phyloP scores from a whole-genome alignment of 1,140 invertebrate species.

The Bombyx mandarina region DNA sequence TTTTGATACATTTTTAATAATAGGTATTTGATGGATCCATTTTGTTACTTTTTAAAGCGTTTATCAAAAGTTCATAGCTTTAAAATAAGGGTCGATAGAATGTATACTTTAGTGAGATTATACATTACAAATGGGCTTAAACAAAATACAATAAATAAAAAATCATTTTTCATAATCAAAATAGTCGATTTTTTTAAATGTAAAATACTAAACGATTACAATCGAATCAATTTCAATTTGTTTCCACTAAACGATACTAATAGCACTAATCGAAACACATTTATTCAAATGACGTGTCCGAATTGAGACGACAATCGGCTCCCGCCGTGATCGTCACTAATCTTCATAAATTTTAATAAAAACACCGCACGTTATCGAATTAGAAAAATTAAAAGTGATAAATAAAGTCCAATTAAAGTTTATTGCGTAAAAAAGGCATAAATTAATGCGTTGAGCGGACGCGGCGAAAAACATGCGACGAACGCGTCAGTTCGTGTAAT shows the following conservation, averaged over 20 bases:
- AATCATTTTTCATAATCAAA: neutral
- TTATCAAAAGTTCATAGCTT: no score
- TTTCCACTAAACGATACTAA: slow-evolving; percentile 8
- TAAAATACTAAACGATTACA: neutral
- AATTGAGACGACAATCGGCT: slow-evolving; percentile 47
- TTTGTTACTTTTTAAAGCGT: no score
- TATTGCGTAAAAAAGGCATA: slow-evolving; percentile 71
- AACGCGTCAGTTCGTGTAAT: slow-evolving; percentile 34
- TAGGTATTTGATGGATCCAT: no score
- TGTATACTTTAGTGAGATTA: no score
- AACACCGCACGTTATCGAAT: slow-evolving; percentile 54
- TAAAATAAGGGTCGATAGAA: no score
- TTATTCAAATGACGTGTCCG: slow-evolving; percentile 53
- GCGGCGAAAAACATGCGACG: slow-evolving; percentile 26
- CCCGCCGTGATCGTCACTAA: slow-evolving; percentile 9
- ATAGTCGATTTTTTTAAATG: no score
- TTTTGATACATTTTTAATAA: no score
- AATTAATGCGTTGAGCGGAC: slow-evolving; percentile 55
- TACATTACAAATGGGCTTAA: no score
- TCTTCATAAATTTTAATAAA: slow-evolving; percentile 62
- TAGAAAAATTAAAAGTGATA: slow-evolving; percentile 69
- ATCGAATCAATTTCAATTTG: slow-evolving; percentile 4
- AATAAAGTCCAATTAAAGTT: slow-evolving; percentile 67
- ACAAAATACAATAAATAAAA: neutral
- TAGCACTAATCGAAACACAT: slow-evolving; percentile 42